Evolutionary conservation across 2,888 invertebrate species (phyloP).

Genomic region (Pyrrhosoma nymphula): DNA sequence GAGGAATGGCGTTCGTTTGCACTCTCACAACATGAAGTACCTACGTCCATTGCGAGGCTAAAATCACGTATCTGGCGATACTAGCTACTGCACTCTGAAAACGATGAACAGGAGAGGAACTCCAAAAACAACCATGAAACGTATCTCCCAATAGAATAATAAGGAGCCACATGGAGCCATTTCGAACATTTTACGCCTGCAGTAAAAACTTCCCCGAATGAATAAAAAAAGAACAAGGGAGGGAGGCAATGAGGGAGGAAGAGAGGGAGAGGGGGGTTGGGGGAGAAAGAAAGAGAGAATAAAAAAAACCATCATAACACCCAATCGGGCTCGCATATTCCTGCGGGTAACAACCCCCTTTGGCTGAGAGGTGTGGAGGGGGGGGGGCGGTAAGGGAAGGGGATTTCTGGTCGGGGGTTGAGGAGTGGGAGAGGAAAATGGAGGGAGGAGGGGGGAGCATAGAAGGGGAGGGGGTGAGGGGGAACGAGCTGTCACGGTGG

Average conservation of each 20-base stretch:
- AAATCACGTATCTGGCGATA: background rate
- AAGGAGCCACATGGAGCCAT: background rate
- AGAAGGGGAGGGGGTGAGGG: background rate
- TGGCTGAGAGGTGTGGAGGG: background rate
- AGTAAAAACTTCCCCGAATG: background rate
- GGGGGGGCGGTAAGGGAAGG: background rate
- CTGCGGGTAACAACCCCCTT: conserved; percentile 13
- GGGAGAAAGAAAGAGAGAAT: background rate
- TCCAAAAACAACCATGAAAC: conserved; percentile 9
- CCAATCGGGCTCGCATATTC: conserved; percentile 35
- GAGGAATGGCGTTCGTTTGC: no score
- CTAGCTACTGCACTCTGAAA: background rate
- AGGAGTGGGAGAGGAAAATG: background rate
- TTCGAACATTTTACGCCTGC: conserved; percentile 5
- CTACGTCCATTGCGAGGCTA: background rate
- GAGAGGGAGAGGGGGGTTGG: no score
- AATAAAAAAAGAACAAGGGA: background rate
- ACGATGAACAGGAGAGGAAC: background rate
- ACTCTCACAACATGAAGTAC: background rate
- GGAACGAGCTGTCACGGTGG: background rate
- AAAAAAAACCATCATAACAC: conserved; percentile 19
- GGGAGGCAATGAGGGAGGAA: background rate
- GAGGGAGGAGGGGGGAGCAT: background rate
- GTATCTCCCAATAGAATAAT: conserved; percentile 30
- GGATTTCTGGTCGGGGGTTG: no score